These are phyloP conservation scores for Lethrus apterus DNA, from an alignment of 1,140 invertebrate species.

Conservation along the genomic window DNA sequence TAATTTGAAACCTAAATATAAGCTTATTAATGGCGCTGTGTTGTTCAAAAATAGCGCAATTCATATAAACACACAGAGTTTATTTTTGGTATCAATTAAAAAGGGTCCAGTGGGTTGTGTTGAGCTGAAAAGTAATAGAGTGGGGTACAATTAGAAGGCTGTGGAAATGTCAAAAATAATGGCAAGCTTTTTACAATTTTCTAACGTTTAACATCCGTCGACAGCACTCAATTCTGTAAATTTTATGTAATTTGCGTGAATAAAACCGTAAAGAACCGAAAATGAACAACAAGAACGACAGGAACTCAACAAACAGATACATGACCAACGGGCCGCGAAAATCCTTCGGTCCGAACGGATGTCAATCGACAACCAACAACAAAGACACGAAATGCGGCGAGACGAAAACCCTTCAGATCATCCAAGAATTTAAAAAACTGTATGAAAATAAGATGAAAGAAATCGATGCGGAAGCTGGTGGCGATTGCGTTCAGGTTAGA, in stretches of 20 bases:
- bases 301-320: background rate
- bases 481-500: conserved; percentile 29
- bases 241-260: conserved; percentile 10
- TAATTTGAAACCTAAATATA: too few species aligned
- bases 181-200: conserved; percentile 13
- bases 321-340: background rate
- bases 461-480: conserved; percentile 27
- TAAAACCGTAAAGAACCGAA: conserved; percentile 2
- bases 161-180: conserved; percentile 10
- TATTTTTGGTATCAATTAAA: too few species aligned
- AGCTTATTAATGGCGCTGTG: too few species aligned
- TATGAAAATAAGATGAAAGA: conserved; percentile 33
- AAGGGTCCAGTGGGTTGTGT: too few species aligned
- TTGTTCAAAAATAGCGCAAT: too few species aligned
- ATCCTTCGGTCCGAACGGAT: conserved; percentile 16
- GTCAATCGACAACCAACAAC: conserved; percentile 20
- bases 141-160: too few species aligned
- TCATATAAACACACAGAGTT: too few species aligned
- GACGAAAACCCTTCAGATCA: conserved; percentile 29
- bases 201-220: conserved; percentile 9
- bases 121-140: too few species aligned
- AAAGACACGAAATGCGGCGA: conserved; percentile 30
- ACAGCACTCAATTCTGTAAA: conserved; percentile 10
- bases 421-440: conserved; percentile 31
- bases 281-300: conserved; percentile 2